Conservation (phyloP, 2,113 vertebrate species). For the Felis catus region F.catus_Fca126_mat1.0 CM031428.1:66002001-66002500, state of each 20-base stretch:
- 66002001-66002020: not conserved
- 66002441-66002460: not conserved
- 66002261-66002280: not conserved
- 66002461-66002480: not conserved
- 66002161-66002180: not conserved
- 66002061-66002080: not conserved
- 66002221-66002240: not conserved
- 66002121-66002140: not conserved
- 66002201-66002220: not conserved
- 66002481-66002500: not conserved
- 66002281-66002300: not conserved
- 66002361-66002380: not conserved
- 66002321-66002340: not conserved
- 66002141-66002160: not conserved
- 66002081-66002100: not conserved
- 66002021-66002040: not conserved
- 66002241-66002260: not conserved
- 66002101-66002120: not conserved
- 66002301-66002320: not conserved
- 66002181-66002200: not conserved
- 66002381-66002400: not conserved
- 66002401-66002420: not conserved
- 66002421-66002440: not conserved
- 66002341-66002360: not conserved
- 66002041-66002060: not conserved